Evolutionary conservation across 2,797 vertebrate species (phyloP).

Genomic region (Sebastes wilsoni): DNA sequence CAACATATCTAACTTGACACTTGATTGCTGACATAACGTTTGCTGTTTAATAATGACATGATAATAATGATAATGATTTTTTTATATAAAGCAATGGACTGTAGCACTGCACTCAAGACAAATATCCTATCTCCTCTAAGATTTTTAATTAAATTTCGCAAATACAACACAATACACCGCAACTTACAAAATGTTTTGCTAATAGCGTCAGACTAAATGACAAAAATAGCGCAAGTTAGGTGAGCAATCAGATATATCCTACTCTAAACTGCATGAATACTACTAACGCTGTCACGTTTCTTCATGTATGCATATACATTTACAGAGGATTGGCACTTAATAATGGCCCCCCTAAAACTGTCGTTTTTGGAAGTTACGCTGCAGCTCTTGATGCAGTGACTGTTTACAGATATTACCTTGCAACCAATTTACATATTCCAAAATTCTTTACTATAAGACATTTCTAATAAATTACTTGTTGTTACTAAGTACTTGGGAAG

Average conservation of each 20-base stretch:
- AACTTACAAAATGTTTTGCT: background rate
- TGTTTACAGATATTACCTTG: background rate
- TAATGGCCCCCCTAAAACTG: background rate
- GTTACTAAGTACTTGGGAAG: background rate
- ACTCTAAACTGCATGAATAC: background rate
- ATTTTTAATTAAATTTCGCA: background rate
- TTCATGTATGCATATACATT: background rate
- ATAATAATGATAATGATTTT: too few species aligned
- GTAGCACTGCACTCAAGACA: too few species aligned
- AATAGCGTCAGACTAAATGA: background rate
- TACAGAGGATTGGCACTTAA: background rate
- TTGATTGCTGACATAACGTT: background rate
- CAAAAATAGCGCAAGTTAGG: background rate
- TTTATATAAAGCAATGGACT: too few species aligned
- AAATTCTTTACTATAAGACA: background rate
- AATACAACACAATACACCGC: too few species aligned
- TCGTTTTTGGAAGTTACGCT: background rate
- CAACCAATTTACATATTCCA: background rate
- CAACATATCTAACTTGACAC: background rate
- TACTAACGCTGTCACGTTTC: background rate
- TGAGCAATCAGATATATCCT: background rate
- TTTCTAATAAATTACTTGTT: background rate
- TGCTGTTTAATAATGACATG: background rate
- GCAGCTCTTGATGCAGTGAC: background rate
- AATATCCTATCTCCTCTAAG: too few species aligned